Evolutionary conservation across 2,113 vertebrate species (phyloP).

Genomic region (Elanoides forficatus): DNA sequence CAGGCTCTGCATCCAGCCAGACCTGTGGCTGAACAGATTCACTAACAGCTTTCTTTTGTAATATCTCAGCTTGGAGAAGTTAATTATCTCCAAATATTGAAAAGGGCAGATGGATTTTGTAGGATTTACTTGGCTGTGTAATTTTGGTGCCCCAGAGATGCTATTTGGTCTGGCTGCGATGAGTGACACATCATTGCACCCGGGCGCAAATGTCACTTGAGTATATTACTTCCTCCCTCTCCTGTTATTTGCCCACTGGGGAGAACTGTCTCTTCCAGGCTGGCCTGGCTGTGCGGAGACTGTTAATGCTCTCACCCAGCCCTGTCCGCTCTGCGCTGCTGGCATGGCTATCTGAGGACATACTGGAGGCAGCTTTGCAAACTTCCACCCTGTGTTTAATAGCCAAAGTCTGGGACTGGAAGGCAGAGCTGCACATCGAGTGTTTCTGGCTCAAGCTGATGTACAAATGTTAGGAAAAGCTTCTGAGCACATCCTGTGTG

Average conservation of each 20-base stretch:
- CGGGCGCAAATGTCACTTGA: constrained; percentile 14
- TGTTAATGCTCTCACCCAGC: not conserved
- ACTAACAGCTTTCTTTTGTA: constrained; percentile 58
- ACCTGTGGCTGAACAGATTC: constrained; percentile 35
- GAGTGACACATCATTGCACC: constrained; percentile 14
- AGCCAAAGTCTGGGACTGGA: not conserved
- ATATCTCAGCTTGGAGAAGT: constrained; percentile 44
- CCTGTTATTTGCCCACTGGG: not conserved
- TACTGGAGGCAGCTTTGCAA: not conserved
- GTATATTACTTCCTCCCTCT: not conserved
- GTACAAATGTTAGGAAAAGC: not conserved
- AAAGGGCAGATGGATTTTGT: constrained; percentile 57
- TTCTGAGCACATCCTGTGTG: not conserved
- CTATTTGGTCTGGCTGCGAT: constrained; percentile 10
- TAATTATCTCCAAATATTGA: constrained; percentile 65
- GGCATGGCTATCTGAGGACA: not conserved
- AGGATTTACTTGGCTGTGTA: constrained; percentile 50
- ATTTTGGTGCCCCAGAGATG: constrained; percentile 47
- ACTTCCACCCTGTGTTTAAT: not conserved
- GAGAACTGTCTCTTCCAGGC: not conserved
- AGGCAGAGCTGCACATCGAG: not conserved
- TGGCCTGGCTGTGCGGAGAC: not conserved
- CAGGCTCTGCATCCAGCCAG: not conserved
- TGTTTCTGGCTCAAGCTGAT: not conserved
- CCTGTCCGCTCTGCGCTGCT: fast-evolving